Evolutionary conservation across 2,797 vertebrate species (phyloP).

Genomic region (Chrysocyon brachyurus): DNA sequence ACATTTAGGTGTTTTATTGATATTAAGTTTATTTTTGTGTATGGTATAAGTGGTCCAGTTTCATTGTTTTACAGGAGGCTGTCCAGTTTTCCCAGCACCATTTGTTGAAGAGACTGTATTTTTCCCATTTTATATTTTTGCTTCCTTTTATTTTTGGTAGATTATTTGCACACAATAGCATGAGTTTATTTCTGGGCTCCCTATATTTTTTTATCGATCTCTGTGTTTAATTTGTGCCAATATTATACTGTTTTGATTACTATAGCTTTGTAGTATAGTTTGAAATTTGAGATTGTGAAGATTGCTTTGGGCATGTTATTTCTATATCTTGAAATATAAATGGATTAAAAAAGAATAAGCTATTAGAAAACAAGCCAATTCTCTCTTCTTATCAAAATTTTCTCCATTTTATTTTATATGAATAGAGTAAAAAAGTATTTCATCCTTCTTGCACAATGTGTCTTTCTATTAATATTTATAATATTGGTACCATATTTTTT

Average conservation of each 20-base stretch:
- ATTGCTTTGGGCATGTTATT: not conserved
- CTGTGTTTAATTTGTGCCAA: not conserved
- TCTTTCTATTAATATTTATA: not conserved
- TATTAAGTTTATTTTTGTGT: not conserved
- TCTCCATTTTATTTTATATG: not conserved
- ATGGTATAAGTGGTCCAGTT: not conserved
- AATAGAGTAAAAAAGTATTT: not conserved
- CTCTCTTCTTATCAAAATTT: not conserved
- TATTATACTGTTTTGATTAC: not conserved
- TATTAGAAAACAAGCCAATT: not conserved
- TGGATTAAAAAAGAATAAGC: not conserved
- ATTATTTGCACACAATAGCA: too few species aligned
- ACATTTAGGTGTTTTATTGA: not conserved
- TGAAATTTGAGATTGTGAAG: not conserved
- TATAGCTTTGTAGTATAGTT: not conserved
- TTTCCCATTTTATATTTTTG: too few species aligned
- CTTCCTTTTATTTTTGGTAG: too few species aligned
- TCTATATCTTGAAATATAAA: not conserved
- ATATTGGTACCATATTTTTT: not conserved
- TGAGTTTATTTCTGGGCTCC: not conserved
- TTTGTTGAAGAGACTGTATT: too few species aligned
- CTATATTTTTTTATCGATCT: not conserved
- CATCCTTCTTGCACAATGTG: not conserved
- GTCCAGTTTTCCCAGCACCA: too few species aligned
- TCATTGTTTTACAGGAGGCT: too few species aligned